A percentile compares a stretch with the other conserved stretches of the same genome.
Evolutionary conservation across 2,888 invertebrate genomes (phyloP).

Genomic region (Apodemia zela): DNA sequence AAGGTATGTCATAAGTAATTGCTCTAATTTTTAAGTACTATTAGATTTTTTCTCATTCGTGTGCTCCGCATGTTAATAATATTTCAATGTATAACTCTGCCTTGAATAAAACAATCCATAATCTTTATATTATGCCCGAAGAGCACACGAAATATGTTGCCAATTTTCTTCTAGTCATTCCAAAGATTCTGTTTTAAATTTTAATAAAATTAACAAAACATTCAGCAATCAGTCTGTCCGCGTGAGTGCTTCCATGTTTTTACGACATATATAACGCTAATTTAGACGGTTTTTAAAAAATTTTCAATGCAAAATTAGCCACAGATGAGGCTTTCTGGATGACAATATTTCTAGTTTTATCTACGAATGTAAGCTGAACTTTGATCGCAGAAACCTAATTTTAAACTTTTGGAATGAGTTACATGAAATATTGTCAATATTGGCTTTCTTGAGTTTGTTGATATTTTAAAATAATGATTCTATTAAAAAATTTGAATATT

Average conservation of each 20-base stretch:
- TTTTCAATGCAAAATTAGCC: conserved; percentile 49
- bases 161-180: conserved; percentile 1
- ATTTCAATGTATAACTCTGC: not conserved
- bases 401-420: not conserved
- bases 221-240: conserved; percentile 76
- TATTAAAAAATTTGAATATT: not conserved
- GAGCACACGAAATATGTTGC: not conserved
- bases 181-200: not conserved
- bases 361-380: conserved; percentile 31
- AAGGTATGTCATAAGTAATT: not conserved
- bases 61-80: not conserved
- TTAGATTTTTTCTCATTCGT: not conserved
- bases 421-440: conserved; percentile 21
- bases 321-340: conserved; percentile 52
- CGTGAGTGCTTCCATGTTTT: conserved; percentile 78
- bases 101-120: not conserved
- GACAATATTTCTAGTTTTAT: conserved; percentile 56
- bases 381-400: conserved; percentile 25
- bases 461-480: not conserved
- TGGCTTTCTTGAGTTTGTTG: conserved; percentile 18
- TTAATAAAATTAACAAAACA: not conserved
- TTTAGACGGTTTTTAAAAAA: conserved; percentile 64
- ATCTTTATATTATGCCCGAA: not conserved
- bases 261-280: conserved; percentile 66
- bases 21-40: not conserved